These are phyloP conservation scores for Trypoxylon attenuatum DNA, from an alignment of 2,888 invertebrate species.

Conservation along the genomic window DNA sequence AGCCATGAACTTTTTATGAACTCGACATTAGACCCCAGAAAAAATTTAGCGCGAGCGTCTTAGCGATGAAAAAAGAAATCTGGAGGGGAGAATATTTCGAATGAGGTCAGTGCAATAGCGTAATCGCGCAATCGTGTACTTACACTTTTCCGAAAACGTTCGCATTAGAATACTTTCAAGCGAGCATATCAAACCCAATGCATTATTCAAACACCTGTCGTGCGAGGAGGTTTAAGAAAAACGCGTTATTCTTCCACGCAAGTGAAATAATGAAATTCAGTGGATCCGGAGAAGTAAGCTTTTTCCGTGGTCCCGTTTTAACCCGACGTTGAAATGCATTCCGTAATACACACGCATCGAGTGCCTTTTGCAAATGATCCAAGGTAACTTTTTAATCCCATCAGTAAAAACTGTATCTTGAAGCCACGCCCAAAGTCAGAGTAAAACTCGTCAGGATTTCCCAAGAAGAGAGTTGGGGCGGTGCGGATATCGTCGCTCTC, in stretches of 20 bases:
- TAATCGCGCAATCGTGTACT: not conserved
- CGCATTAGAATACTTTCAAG: constrained; percentile 25
- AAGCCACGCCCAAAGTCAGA: no score
- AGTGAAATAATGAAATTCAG: constrained; percentile 42
- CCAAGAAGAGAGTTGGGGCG: no score
- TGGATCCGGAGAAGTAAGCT: constrained; percentile 28
- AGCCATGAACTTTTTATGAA: no score
- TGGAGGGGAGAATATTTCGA: not conserved
- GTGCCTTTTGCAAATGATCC: constrained; percentile 32
- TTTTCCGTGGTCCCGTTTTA: constrained; percentile 24
- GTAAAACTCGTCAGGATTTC: no score
- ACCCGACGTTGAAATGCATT: constrained; percentile 26
- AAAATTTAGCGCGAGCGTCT: no score
- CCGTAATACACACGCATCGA: constrained; percentile 14
- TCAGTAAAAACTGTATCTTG: no score
- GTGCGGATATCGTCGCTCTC: no score
- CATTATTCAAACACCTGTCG: constrained; percentile 34
- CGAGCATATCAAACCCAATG: constrained; percentile 27
- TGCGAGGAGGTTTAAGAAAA: not conserved
- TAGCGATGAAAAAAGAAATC: no score
- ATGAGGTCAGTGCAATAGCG: not conserved
- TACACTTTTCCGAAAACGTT: constrained; percentile 11
- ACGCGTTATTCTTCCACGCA: constrained; percentile 29
- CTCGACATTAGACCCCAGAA: not conserved
- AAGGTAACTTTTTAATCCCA: constrained; percentile 41